Percentiles rank a stretch among this genome's conserved stretches.
Conservation (phyloP, 2,113 vertebrate species). For the Caranx ignobilis region DNA sequence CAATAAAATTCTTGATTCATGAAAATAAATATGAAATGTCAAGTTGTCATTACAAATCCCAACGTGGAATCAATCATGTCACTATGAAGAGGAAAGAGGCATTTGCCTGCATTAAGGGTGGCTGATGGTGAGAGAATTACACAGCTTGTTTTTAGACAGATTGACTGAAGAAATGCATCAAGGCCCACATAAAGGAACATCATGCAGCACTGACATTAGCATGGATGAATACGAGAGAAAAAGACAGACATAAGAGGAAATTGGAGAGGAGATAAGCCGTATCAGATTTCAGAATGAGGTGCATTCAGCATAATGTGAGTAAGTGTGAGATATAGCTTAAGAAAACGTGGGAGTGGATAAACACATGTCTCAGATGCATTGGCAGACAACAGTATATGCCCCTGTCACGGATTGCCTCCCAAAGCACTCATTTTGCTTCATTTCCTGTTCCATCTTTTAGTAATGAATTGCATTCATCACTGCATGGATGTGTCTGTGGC, state of each 20-base stretch:
- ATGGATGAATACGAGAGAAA: slow-evolving; percentile 1
- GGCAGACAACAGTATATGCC: slow-evolving; percentile 35
- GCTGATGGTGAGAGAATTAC: slow-evolving; percentile 33
- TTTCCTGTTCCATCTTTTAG: slow-evolving; percentile 57
- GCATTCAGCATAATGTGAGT: slow-evolving; percentile 30
- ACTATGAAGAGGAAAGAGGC: slow-evolving; percentile 7
- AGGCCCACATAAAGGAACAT: slow-evolving; percentile 18
- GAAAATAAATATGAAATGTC: slow-evolving; percentile 38
- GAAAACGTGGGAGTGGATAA: slow-evolving; percentile 67
- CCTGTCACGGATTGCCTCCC: slow-evolving; percentile 48
- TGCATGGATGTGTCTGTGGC: slow-evolving; percentile 40
- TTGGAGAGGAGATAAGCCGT: slow-evolving; percentile 13
- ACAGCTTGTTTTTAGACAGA: slow-evolving; percentile 20
- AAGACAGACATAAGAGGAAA: slow-evolving; percentile 16
- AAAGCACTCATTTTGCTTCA: slow-evolving; percentile 66
- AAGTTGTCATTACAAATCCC: slow-evolving; percentile 31
- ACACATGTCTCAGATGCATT: slow-evolving; percentile 53
- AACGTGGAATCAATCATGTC: slow-evolving; percentile 13
- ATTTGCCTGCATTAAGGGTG: slow-evolving; percentile 36
- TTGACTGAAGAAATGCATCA: slow-evolving; percentile 31
- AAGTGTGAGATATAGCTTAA: slow-evolving; percentile 46
- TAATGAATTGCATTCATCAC: slow-evolving; percentile 72
- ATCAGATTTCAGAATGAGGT: slow-evolving; percentile 54
- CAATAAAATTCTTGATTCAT: background rate
- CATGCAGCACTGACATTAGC: slow-evolving; percentile 26